A percentile compares a stretch with the other conserved stretches of the same genome.
Evolutionary conservation across 2,888 invertebrate species (phyloP).

Genomic region (Pheosia tremula): DNA sequence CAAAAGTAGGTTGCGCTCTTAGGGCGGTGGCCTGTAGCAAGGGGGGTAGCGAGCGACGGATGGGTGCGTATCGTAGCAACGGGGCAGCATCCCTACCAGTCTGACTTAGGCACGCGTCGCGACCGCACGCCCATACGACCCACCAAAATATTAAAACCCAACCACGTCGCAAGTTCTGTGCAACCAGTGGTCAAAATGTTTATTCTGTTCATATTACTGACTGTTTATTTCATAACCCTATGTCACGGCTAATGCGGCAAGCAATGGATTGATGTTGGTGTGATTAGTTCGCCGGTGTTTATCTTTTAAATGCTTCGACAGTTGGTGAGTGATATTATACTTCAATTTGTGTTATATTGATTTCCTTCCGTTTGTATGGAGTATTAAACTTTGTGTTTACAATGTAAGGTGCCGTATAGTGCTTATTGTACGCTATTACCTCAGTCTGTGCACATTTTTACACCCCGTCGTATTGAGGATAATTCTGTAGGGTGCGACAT

Average conservation of each 20-base stretch:
- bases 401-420: conserved; percentile 17
- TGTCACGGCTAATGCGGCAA: conserved; percentile 65
- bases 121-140: conserved; percentile 52
- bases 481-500: not conserved
- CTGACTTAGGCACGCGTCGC: conserved; percentile 58
- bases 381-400: conserved; percentile 7
- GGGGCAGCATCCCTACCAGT: conserved; percentile 80
- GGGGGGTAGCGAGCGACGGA: conserved; percentile 55
- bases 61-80: conserved; percentile 81
- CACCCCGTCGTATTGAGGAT: not conserved
- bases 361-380: not conserved
- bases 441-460: not conserved
- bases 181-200: conserved; percentile 63
- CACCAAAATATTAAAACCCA: conserved; percentile 27
- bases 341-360: conserved; percentile 8
- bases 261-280: conserved; percentile 58
- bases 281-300: conserved; percentile 27
- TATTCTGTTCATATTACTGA: conserved; percentile 74
- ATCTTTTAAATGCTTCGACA: conserved; percentile 43
- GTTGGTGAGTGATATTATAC: conserved; percentile 33
- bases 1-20: conserved; percentile 80
- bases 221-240: conserved; percentile 78
- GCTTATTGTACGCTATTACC: conserved; percentile 9
- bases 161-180: conserved; percentile 44
- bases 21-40: conserved; percentile 72